Evolutionary conservation across 2,888 invertebrate species (phyloP), one percentile per base, ranked within the genome.

Genomic region (Leptothorax acervorum): DNA sequence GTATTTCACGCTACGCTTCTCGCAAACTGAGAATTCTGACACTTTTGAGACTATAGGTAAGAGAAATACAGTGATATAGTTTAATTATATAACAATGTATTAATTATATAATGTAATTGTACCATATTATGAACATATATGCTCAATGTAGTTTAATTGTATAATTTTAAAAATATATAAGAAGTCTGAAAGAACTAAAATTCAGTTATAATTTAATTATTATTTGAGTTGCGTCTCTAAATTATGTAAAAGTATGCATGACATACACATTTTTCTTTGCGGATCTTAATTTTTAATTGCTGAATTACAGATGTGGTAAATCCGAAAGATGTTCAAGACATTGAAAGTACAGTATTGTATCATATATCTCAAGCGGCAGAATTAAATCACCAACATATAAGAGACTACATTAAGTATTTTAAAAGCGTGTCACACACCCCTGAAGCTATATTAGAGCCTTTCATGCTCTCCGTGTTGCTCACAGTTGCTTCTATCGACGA

Each of bases 311-410:
- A 83, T 31, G 71, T 70, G 11, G 28, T 92, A 8, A 91, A 87
- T 57, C 78, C 91, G 9, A 93, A 96, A 88, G 96, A 96, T 88
- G 90, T 96, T n/a, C 94, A 96, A 79, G 95, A 96, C 90, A 95
- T 96, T 2, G 96, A 97, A 93, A 96, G 96, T 88, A 96, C 96
- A 0, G 95, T 97, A 35, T 92, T 97, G 6, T 96, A 96, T 93
- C 96, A 96, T 90, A 96, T 97, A 45, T 94, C 95, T 86, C 95
- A 95, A 83, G 94, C 95, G 2, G 95, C 95, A 2, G 92, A 94
- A 31, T 87, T 95, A 55, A 95, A 95, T 62, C 94, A 95, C 60
- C 94, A 95, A 55, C 94, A 94, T 66, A 94, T 96, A 23, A 95
- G 94, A 87, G 95, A 96, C 79, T 96, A 95, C 81, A 87, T 96